Evolutionary conservation across 2,888 invertebrate genomes (phyloP).

Genomic region (Globia sparganii): DNA sequence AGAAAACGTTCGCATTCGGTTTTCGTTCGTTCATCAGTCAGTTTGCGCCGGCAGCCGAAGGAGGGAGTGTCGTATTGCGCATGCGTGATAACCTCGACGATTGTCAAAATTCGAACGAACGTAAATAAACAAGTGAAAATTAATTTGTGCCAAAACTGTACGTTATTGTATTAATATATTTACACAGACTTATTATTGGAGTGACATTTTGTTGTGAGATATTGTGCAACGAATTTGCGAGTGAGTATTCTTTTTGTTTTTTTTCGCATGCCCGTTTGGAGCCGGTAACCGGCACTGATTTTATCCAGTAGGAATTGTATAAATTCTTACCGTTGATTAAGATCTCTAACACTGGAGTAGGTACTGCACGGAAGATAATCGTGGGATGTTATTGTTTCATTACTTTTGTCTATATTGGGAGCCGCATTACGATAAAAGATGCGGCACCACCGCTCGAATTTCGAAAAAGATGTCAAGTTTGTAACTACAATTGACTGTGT

Average conservation of each 20-base stretch:
- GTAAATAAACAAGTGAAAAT: conserved; percentile 87
- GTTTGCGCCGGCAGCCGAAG: conserved; percentile 79
- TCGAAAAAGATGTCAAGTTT: neutral
- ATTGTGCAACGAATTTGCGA: conserved; percentile 83
- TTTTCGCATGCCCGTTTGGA: conserved; percentile 79
- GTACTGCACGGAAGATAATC: conserved; percentile 39
- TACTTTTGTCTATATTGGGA: conserved; percentile 26
- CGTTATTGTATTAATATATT: conserved; percentile 63
- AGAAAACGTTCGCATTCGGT: conserved; percentile 62
- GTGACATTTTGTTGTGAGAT: conserved; percentile 72
- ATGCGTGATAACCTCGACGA: conserved; percentile 79
- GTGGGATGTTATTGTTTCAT: conserved; percentile 49
- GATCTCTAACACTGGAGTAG: conserved; percentile 43
- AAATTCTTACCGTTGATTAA: conserved; percentile 59
- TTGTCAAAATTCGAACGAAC: conserved; percentile 83
- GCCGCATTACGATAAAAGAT: conserved; percentile 9
- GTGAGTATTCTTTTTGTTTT: conserved; percentile 83
- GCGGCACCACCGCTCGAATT: neutral
- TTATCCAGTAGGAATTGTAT: conserved; percentile 75
- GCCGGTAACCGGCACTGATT: conserved; percentile 80
- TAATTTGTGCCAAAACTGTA: conserved; percentile 74
- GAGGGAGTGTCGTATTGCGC: conserved; percentile 77
- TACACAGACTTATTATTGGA: conserved; percentile 56
- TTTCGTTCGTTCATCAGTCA: conserved; percentile 74
- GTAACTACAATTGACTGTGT: neutral